Percentiles rank a stretch among this genome's conserved stretches.
Evolutionary conservation across 2,888 invertebrate genomes (phyloP).

Genomic region (Agrochola lota): DNA sequence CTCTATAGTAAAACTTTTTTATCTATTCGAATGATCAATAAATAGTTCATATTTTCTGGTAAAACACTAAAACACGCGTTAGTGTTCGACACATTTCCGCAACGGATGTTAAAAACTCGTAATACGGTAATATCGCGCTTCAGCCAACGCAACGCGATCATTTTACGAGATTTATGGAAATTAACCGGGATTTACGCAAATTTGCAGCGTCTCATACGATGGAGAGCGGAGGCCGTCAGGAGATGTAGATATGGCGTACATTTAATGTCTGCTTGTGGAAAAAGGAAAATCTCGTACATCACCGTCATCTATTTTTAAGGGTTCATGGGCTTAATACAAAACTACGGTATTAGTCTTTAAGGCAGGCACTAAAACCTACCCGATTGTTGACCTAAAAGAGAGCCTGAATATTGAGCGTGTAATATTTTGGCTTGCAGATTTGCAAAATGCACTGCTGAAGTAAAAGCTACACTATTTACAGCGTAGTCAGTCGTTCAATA

Average conservation of each 20-base stretch:
- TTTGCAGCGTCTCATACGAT: conserved; percentile 3
- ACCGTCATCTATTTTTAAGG: neutral
- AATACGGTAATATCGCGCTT: neutral
- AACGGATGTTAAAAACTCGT: conserved; percentile 62
- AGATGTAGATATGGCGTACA: conserved; percentile 24
- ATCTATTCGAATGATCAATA: conserved; percentile 3
- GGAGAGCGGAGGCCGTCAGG: neutral
- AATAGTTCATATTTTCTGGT: no score
- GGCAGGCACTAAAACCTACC: no score
- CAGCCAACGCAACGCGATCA: conserved; percentile 9
- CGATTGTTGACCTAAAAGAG: no score
- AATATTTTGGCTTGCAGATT: no score
- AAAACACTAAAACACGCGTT: neutral
- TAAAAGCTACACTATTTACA: no score
- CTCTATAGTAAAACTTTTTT: no score
- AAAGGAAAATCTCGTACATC: neutral
- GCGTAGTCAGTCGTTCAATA: no score
- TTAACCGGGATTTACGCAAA: conserved; percentile 5
- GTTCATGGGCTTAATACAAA: no score
- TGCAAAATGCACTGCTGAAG: no score
- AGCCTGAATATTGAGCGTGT: no score
- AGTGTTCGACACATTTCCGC: conserved; percentile 18
- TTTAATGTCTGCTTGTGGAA: conserved; percentile 21
- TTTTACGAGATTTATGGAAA: conserved; percentile 24
- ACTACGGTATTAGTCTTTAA: no score